These are phyloP conservation scores for Coenobita brevimanus DNA, from an alignment of 1,140 invertebrate species.

Conservation along the genomic window DNA sequence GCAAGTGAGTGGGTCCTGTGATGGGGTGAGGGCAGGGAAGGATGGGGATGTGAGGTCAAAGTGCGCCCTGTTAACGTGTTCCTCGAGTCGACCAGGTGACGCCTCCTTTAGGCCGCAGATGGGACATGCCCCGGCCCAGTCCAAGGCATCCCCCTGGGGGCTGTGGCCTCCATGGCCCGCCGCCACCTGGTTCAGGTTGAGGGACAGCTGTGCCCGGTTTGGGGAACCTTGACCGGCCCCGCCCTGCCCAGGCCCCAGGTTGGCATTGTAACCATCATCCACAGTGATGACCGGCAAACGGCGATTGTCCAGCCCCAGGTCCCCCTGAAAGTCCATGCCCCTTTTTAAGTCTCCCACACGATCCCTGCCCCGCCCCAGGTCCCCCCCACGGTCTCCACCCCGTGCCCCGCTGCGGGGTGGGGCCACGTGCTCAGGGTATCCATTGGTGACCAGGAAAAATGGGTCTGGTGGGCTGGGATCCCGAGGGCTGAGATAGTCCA, in stretches of 20 bases:
- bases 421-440: conserved; percentile 76
- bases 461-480: conserved; percentile 75
- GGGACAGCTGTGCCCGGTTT: conserved; percentile 78
- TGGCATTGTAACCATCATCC: conserved; percentile 62
- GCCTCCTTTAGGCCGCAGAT: conserved; percentile 86
- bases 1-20: conserved; percentile 75
- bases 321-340: too few relatives aligned
- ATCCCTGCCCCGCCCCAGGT: conserved; percentile 4
- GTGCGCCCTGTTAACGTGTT: conserved; percentile 88
- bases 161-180: not conserved
- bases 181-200: conserved; percentile 75
- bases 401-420: too few relatives aligned
- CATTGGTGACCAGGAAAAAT: conserved; percentile 76
- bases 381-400: not conserved
- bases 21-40: conserved; percentile 74
- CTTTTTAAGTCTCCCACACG: conserved; percentile 4
- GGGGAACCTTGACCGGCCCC: conserved; percentile 75
- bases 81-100: conserved; percentile 83
- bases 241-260: conserved; percentile 47
- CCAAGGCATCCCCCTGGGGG: not conserved
- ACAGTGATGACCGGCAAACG: conserved; percentile 54
- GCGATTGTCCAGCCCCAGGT: conserved; percentile 49
- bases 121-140: conserved; percentile 79
- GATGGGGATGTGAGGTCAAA: conserved; percentile 88
- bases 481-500: conserved; percentile 84